Evolutionary conservation across 2,888 invertebrate genomes (phyloP).

Genomic region (Acrobasis consociella): DNA sequence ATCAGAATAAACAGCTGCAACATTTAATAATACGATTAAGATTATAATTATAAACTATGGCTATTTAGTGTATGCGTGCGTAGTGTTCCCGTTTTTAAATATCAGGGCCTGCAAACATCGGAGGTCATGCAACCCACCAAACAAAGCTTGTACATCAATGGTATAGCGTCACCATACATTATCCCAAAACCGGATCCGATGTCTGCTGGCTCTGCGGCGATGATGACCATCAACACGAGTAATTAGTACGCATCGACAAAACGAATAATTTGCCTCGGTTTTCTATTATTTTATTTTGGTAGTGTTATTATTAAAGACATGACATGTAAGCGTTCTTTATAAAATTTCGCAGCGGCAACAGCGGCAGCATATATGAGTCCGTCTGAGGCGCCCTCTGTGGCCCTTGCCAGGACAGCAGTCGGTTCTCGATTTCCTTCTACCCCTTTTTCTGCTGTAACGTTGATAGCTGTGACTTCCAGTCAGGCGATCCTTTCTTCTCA

Average conservation of each 20-base stretch:
- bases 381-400: constrained; percentile 61
- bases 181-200: too few relatives aligned
- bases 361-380: constrained; percentile 33
- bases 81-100: neutral
- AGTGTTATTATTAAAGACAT: neutral
- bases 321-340: neutral
- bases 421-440: constrained; percentile 35
- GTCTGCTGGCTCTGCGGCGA: too few relatives aligned
- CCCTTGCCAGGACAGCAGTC: constrained; percentile 67
- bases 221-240: neutral
- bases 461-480: constrained; percentile 52
- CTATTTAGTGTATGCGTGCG: neutral
- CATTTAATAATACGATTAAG: neutral
- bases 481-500: constrained; percentile 56
- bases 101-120: too few relatives aligned
- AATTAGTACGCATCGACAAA: neutral
- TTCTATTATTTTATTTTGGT: neutral
- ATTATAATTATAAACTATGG: neutral
- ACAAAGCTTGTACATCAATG: too few relatives aligned
- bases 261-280: neutral
- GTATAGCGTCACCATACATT: too few relatives aligned
- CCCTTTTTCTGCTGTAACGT: constrained; percentile 52
- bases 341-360: constrained; percentile 1
- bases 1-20: constrained; percentile 57
- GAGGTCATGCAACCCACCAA: too few relatives aligned